Percentiles rank a stretch among this genome's conserved stretches.
phyloP scores from a whole-genome alignment of 2,797 vertebrate species.

The Sebastiscus albofasciatus region DNA sequence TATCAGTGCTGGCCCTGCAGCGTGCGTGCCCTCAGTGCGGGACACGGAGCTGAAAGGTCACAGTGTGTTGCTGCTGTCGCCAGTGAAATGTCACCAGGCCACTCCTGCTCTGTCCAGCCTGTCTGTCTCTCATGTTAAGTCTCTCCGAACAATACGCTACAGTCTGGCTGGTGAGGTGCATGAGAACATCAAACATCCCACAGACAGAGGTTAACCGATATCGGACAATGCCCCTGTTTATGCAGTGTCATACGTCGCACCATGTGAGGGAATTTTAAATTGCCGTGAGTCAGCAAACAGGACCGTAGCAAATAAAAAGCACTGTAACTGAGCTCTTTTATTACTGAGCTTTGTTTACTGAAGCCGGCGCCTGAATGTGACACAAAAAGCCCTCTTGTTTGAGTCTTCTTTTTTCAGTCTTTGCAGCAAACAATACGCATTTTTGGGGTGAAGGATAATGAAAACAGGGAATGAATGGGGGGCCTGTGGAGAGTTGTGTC shows the following conservation, averaged over 20 bases:
- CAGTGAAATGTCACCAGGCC: conserved; percentile 62
- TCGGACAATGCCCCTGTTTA: conserved; percentile 42
- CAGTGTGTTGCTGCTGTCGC: conserved; percentile 47
- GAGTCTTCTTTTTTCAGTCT: conserved; percentile 17
- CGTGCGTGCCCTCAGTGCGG: conserved; percentile 22
- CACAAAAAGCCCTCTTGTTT: conserved; percentile 64
- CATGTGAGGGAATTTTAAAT: conserved; percentile 38
- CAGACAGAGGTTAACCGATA: conserved; percentile 27
- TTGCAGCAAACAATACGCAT: conserved; percentile 43
- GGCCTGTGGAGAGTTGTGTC: conserved; percentile 56
- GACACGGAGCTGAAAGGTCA: conserved; percentile 65
- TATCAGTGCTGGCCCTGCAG: conserved; percentile 47
- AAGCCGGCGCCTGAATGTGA: conserved; percentile 43
- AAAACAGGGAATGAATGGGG: conserved; percentile 57
- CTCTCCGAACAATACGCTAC: conserved; percentile 37
- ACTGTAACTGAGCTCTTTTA: conserved; percentile 59
- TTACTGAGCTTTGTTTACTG: conserved; percentile 56
- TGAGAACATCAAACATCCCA: conserved; percentile 34
- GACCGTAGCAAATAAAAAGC: conserved; percentile 30
- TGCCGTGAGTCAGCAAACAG: conserved; percentile 33
- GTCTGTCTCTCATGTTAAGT: conserved; percentile 26
- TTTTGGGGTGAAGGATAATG: conserved; percentile 57
- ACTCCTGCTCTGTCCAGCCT: conserved; percentile 13
- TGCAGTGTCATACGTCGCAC: neutral
- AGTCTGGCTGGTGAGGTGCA: conserved; percentile 33